Evolutionary conservation across 2,113 vertebrate genomes (phyloP), one percentile per base, ranked within the genome.

Genomic region (Sinocyclocheilus grahami): DNA sequence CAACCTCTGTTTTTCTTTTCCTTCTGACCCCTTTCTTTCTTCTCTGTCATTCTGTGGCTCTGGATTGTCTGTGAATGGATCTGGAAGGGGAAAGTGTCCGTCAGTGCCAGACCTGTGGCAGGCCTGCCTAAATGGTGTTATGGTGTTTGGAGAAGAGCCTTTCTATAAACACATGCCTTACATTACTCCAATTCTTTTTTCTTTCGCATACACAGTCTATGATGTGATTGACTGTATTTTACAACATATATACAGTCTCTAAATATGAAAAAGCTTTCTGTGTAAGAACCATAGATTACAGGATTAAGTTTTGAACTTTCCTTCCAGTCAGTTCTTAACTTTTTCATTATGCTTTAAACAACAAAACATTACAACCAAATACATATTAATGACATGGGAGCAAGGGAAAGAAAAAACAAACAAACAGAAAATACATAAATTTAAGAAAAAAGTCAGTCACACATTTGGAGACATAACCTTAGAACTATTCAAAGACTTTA

Each of bases 1-100:
- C 72, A 8, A 63, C 24, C 85, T 78, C 62, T 67, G 51, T 46
- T 83, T 89, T 88, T 85, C 86, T 83, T 86, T 82, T 63, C 87
- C 20, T 75, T 75, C 39, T 82, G 77, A 33, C 18, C 69, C 46
- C 48, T 77, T 62, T 33, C 81, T 46, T 85, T 77, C 81, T 79
- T 80, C 63, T 85, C 80, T 27, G 39, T 62, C 58, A 42, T 13
- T 33, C 30, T 84, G 12, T 46, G 67, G 33, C 81, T 62, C 48
- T 67, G 42, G 20, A 62, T 55, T 71, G 46, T 76, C 78, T 63
- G 14, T 74, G 77, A 37, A 78, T 4, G n/a, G 33, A 78, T 86
- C 33, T 60, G 85, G 55, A 53, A 69, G 42, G 51, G 62, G 87
- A 79, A 37, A 58, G 71, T 78, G 85, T 86, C 81, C 55, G 8